Evolutionary conservation across 2,113 vertebrate genomes (phyloP).

Genomic region (Garra rufa): DNA sequence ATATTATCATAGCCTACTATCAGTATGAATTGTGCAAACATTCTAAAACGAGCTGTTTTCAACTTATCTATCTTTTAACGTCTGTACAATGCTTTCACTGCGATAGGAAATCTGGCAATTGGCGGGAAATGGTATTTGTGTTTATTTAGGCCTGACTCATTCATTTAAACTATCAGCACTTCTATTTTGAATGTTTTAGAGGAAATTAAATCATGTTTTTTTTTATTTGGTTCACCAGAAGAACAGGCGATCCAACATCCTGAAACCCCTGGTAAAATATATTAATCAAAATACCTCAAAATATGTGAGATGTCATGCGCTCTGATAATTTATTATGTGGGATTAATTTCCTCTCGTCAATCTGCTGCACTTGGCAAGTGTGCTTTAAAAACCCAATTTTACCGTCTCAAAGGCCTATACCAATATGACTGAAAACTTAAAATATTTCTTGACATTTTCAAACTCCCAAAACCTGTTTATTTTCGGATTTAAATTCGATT

Average conservation of each 20-base stretch:
- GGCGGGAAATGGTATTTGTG: conserved; percentile 6
- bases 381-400: not conserved
- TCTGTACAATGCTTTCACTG: not conserved
- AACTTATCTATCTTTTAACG: not conserved
- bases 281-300: not conserved
- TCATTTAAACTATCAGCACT: not conserved
- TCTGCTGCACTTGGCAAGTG: not conserved
- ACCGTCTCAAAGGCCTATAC: not conserved
- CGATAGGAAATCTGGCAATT: not conserved
- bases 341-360: not conserved
- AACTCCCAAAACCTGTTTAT: not conserved
- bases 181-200: not conserved
- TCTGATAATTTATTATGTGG: not conserved
- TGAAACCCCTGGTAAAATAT: no score
- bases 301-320: not conserved
- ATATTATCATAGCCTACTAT: conserved; percentile 1
- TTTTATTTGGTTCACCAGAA: conserved; percentile 10
- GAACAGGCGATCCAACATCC: not conserved
- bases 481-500: not conserved
- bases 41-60: not conserved
- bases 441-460: not conserved
- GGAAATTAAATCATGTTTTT: not conserved
- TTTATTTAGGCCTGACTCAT: conserved; percentile 4
- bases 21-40: not conserved
- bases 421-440: not conserved